Conservation (phyloP, 1,140 invertebrate species). For the Atta texana region DNA sequence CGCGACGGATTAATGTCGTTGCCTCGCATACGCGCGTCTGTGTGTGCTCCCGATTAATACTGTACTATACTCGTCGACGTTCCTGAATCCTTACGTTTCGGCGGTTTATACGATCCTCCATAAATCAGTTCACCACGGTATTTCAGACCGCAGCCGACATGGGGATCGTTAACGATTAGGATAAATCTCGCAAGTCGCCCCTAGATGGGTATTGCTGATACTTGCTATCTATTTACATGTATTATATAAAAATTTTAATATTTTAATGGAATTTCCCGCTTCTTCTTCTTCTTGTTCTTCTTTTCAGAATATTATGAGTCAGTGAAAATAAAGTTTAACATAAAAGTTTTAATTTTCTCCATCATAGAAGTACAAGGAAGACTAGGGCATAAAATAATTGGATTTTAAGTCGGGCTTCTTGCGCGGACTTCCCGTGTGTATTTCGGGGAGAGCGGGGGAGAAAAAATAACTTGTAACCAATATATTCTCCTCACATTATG, state of each 20-base stretch:
- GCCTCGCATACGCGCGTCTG: neutral
- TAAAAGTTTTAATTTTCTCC: conserved; percentile 49
- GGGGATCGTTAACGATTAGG: conserved; percentile 49
- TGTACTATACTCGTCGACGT: conserved; percentile 8
- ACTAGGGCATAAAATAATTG: conserved; percentile 35
- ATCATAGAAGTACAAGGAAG: conserved; percentile 22
- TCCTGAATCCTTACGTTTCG: conserved; percentile 49
- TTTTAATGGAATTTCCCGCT: conserved; percentile 25
- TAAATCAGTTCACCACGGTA: conserved; percentile 47
- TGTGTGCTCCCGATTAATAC: conserved; percentile 41
- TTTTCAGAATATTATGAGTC: conserved; percentile 12
- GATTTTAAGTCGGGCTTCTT: conserved; percentile 42
- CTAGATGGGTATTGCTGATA: too few species aligned
- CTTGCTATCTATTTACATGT: neutral
- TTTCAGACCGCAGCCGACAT: conserved; percentile 20
- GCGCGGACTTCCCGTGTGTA: conserved; percentile 16
- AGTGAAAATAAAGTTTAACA: conserved; percentile 35
- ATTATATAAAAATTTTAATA: conserved; percentile 4
- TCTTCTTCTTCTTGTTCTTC: neutral
- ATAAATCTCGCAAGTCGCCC: conserved; percentile 31
- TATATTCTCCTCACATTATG: neutral
- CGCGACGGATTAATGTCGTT: conserved; percentile 58
- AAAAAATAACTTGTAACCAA: conserved; percentile 24
- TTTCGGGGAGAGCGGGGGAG: neutral
- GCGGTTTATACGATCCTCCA: conserved; percentile 43